Percentiles rank a stretch among this genome's conserved stretches.
phyloP scores from a whole-genome alignment of 1,140 invertebrate genomes.

The Drosophila malerkotliana region DNA sequence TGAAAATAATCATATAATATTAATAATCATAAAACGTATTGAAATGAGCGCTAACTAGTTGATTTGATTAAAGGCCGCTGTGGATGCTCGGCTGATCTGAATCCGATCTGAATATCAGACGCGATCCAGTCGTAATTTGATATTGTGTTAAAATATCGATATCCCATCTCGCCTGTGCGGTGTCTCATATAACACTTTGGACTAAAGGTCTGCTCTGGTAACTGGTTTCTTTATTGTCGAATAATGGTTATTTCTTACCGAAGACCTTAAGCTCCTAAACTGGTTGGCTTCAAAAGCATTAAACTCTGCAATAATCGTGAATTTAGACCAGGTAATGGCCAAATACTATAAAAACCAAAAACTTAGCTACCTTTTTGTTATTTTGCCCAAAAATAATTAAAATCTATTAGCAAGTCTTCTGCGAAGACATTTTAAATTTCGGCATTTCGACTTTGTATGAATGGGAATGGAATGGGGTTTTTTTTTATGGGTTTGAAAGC shows the following conservation, averaged over 20 bases:
- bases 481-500: conserved; percentile 74
- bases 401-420: conserved; percentile 47
- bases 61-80: conserved; percentile 71
- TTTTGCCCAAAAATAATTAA: conserved; percentile 23
- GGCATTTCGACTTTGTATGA: conserved; percentile 41
- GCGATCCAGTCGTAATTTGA: conserved; percentile 58
- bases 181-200: conserved; percentile 40
- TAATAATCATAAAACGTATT: conserved; percentile 82
- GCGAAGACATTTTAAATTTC: conserved; percentile 20
- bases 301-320: background rate
- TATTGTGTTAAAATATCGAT: conserved; percentile 73
- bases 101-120: conserved; percentile 19
- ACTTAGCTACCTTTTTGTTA: conserved; percentile 7
- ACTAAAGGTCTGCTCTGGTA: background rate
- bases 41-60: conserved; percentile 77
- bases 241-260: background rate
- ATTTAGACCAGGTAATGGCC: background rate
- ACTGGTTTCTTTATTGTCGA: conserved; percentile 24
- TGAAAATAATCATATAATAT: conserved; percentile 74
- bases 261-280: background rate
- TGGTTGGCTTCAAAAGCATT: background rate
- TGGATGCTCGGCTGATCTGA: conserved; percentile 34
- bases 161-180: conserved; percentile 29
- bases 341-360: background rate
- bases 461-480: conserved; percentile 8